Base-by-base conservation (phyloP, 2,888 invertebrate species). In the Brachylomia viminalis region DNA sequence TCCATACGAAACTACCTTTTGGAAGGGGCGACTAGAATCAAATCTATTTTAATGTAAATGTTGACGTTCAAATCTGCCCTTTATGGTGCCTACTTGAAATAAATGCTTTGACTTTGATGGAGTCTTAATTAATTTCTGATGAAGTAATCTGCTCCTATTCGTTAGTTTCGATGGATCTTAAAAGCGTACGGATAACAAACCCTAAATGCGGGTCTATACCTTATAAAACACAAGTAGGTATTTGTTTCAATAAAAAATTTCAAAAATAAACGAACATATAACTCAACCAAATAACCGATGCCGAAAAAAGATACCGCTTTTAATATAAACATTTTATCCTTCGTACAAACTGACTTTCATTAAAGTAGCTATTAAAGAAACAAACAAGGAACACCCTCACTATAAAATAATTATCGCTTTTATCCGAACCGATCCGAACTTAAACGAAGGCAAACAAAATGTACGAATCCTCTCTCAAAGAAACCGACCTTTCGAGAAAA, bases 361-460 rank as follows among this genome's bases (percentile, higher is more conserved):
- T 95, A 95, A 94, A 95, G 94, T 93, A 92, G 94, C 95, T 95
- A 96, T 96, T 96, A 96, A 93, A 95, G 94, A 96, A 96, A 96
- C 96, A 96, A 96, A 96, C 95, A 96, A 95, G 95, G 90, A 93
- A 93, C 95, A 93, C 93, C 92, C 91, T 88, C 89, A 92, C 94
- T 93, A 95, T 96, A 95, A 95, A 96, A 96, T 95, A 96, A 96
- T 96, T 95, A 96, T 94, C 95, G 93, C 95, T 94, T 96, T 95
- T 93, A 96, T 94, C 95, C 93, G 82, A 85, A 90, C 93, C 93
- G 93, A 92, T 89, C 91, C 79, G 70, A 77, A 79, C 68, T 73
- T 73, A 75, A 75, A 56, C 84, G 86, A 87, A 86, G 79, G 79
- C 83, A 89, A 90, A 89, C 88, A 86, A 77, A 87, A 86, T 81